Evolutionary conservation across 2,113 vertebrate species (phyloP), one percentile per base, ranked within the genome.

Genomic region (Cyphomyrus discorhynchus): DNA sequence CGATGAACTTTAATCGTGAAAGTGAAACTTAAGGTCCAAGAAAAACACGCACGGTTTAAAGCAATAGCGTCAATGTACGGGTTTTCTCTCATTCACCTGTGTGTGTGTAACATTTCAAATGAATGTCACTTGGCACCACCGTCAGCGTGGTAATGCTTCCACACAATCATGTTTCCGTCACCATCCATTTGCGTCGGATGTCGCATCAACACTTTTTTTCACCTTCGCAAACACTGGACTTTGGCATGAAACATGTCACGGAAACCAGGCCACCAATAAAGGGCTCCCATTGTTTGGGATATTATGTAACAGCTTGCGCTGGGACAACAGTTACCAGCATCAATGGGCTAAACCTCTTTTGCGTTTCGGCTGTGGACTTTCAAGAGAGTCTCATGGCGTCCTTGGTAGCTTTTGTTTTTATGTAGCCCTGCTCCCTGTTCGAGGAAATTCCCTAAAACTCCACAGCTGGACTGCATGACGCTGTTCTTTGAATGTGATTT

Each of bases 391-490:
- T 50, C 85, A 17, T 39, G 39, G 31, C 42, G 53, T 88, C 87
- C 56, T 88, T 35, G 42, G 13, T 27, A 46, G 31, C 50, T 82
- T 83, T 39, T 91, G 82, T 50, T 86, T 31, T 66, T 47, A 6
- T 46, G 15, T 45, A 86, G 53, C 53, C 10, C 39, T 24, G 49
- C 87, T 56, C 39, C 19, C 39, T 6, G 49, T 90, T 56, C 39
- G 86, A 89, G 91, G 92, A 92, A 92, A 92, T 89, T 91, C 92
- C 92, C 92, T 47, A 62, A 87, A 58, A 91, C 42, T 91, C 90
- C 87, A 39, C 87, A 88, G 87, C 91, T 62, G 15, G 84, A 58
- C n/a, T 46, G 88, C 27, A 52, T 56, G 70, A 89, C 86, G 88
- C 80, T 31, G 24, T 47, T 6, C 7, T 62, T 31, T 58, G 86